Conservation (phyloP, 2,113 vertebrate species). For the Turnix velox region DNA sequence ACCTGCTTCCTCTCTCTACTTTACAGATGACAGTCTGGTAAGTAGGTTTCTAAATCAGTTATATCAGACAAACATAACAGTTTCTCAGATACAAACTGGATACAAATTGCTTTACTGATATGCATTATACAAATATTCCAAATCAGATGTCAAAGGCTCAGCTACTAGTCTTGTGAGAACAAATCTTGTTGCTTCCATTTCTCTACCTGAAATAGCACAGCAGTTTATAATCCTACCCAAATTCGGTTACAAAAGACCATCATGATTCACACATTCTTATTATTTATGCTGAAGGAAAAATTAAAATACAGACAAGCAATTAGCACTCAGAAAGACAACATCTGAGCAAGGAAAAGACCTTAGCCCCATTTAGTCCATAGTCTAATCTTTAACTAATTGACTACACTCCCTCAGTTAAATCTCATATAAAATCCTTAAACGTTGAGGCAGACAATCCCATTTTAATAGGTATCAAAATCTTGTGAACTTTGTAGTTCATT, state of each 20-base stretch:
- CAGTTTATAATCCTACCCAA: neutral
- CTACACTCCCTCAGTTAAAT: neutral
- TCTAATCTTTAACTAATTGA: constrained; percentile 33
- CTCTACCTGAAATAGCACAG: neutral
- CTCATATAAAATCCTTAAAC: neutral
- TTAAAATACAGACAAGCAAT: neutral
- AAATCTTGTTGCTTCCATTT: neutral
- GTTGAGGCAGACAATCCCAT: neutral
- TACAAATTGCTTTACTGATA: neutral
- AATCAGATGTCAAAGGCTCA: neutral
- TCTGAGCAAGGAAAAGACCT: neutral
- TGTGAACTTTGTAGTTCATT: neutral
- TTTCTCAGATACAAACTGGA: neutral
- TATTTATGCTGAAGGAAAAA: neutral
- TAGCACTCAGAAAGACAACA: neutral
- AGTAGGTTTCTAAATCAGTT: neutral
- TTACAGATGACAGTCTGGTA: neutral
- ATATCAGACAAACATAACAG: neutral
- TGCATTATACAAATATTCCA: neutral
- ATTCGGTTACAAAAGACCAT: neutral
- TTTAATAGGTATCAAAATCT: constrained; percentile 18
- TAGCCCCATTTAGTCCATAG: neutral
- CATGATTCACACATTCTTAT: neutral
- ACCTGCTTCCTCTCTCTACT: neutral
- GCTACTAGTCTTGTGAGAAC: neutral